Conservation (phyloP, 2,113 vertebrate species). For the Petaurus breviceps region DNA sequence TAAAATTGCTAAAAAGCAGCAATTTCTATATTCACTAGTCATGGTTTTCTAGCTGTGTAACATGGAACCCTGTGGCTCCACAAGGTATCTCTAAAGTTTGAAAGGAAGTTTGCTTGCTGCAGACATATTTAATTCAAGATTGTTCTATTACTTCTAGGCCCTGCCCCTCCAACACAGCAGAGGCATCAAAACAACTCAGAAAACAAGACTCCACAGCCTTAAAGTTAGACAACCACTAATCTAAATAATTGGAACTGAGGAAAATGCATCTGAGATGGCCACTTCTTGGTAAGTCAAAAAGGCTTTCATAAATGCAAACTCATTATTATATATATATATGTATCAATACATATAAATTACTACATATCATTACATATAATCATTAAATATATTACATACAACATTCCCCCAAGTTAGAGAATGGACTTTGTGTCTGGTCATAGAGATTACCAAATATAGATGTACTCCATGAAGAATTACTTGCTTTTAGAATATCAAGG, state of each 20-base stretch:
- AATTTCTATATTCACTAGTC: neutral
- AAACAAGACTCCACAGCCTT: neutral
- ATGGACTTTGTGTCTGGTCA: neutral
- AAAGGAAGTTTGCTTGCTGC: constrained; percentile 29
- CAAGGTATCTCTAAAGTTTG: constrained; percentile 53
- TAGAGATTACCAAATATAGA: neutral
- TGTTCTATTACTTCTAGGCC: neutral
- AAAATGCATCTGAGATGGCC: neutral
- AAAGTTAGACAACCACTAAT: neutral
- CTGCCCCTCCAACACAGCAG: neutral
- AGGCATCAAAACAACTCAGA: neutral
- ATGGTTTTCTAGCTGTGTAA: neutral
- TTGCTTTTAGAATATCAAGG: neutral
- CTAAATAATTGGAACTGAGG: constrained; percentile 17
- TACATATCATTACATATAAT: neutral
- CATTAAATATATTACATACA: neutral
- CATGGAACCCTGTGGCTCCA: constrained; percentile 1
- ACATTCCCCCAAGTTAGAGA: neutral
- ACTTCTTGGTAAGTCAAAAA: neutral
- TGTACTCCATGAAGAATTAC: neutral
- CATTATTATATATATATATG: neutral
- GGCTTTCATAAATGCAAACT: neutral
- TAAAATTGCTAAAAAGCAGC: neutral
- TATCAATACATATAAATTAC: neutral
- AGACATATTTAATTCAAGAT: neutral